phyloP scores from a whole-genome alignment of 2,888 invertebrate species.

The Dione vanillae region DNA sequence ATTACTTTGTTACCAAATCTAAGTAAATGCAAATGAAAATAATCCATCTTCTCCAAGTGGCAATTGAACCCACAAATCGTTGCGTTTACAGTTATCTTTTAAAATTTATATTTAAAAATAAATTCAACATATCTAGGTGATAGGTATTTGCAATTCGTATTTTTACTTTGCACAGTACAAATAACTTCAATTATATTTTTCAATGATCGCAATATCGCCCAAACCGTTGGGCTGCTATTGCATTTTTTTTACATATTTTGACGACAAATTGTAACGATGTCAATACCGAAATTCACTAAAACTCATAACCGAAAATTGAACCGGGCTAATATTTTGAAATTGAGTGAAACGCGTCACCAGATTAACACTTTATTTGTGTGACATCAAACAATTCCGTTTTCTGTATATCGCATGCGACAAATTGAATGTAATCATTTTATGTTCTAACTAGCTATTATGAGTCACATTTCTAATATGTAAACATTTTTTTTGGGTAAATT shows the following conservation, averaged over 20 bases:
- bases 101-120: no score
- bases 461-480: constrained; percentile 29
- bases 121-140: no score
- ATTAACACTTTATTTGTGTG: constrained; percentile 41
- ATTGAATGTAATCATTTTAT: constrained; percentile 39
- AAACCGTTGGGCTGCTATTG: no score
- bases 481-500: constrained; percentile 14
- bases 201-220: not conserved
- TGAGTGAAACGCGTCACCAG: constrained; percentile 20
- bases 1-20: no score
- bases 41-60: no score
- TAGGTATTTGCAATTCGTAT: not conserved
- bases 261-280: not conserved
- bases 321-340: constrained; percentile 8
- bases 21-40: no score
- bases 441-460: constrained; percentile 35
- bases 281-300: not conserved
- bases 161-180: not conserved
- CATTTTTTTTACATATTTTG: not conserved
- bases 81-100: no score
- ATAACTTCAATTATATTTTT: no score
- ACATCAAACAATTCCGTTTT: constrained; percentile 29
- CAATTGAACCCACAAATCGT: no score
- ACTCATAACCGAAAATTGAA: constrained; percentile 19
- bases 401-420: constrained; percentile 23